Conservation (phyloP, 2,797 vertebrate genomes). For the Eremophila alpestris region DNA sequence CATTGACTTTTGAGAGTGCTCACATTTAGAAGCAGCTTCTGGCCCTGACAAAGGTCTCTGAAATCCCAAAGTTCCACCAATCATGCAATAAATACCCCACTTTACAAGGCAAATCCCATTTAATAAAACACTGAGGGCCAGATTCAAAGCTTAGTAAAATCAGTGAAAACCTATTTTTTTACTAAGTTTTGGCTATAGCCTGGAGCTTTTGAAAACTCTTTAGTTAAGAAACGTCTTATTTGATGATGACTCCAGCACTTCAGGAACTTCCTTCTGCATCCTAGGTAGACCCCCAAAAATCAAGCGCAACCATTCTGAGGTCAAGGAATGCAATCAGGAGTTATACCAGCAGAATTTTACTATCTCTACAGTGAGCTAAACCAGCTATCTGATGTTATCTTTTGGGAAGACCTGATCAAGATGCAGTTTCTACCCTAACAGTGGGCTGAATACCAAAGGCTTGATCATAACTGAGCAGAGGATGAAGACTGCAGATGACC, state of each 20-base stretch:
- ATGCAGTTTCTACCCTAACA: not conserved
- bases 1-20: not conserved
- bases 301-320: not conserved
- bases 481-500: not conserved
- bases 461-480: not conserved
- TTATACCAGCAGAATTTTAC: not conserved
- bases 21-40: constrained; percentile 26
- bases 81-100: not conserved
- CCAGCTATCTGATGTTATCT: not conserved
- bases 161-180: not conserved
- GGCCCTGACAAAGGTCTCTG: not conserved
- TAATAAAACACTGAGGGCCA: not conserved
- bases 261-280: not conserved
- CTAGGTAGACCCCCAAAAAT: not conserved
- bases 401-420: not conserved
- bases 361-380: not conserved
- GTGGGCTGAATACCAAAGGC: not conserved
- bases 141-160: constrained; percentile 1
- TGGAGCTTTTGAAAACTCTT: not conserved
- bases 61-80: constrained; percentile 16
- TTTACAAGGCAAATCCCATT: constrained; percentile 11
- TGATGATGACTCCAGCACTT: not conserved
- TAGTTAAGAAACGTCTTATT: not conserved
- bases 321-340: not conserved
- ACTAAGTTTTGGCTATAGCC: not conserved